Percentiles rank a stretch among this genome's conserved stretches.
These are phyloP conservation scores for Penelope pileata DNA, from an alignment of 2,113 vertebrate species.

Conservation along the genomic window DNA sequence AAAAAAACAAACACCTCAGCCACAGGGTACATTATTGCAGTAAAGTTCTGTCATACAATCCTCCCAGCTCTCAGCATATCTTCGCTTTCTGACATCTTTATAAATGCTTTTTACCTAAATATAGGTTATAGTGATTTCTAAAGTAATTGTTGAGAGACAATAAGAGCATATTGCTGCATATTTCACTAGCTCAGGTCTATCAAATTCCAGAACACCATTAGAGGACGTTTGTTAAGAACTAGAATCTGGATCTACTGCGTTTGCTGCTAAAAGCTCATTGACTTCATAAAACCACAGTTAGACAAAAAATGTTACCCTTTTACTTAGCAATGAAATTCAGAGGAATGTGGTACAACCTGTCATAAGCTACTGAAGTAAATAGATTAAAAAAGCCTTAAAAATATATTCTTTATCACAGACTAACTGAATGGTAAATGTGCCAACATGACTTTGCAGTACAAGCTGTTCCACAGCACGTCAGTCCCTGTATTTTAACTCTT, in stretches of 20 bases:
- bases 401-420: background rate
- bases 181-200: background rate
- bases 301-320: background rate
- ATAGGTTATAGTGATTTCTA: background rate
- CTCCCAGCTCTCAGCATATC: background rate
- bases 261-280: background rate
- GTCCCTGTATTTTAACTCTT: background rate
- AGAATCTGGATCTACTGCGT: background rate
- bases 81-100: background rate
- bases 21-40: constrained; percentile 16
- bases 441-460: background rate
- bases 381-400: background rate
- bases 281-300: background rate
- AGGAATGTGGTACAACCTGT: background rate
- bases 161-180: background rate
- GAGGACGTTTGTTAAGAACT: background rate
- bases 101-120: background rate
- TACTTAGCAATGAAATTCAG: background rate
- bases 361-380: background rate
- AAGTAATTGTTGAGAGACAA: background rate
- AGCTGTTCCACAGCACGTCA: background rate
- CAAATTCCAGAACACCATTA: background rate
- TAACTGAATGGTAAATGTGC: background rate
- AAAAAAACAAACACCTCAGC: background rate
- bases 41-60: constrained; percentile 18